Percentiles rank a stretch among this genome's conserved stretches.
Evolutionary conservation across 2,888 invertebrate species (phyloP).

Genomic region (Pollenia labialis): DNA sequence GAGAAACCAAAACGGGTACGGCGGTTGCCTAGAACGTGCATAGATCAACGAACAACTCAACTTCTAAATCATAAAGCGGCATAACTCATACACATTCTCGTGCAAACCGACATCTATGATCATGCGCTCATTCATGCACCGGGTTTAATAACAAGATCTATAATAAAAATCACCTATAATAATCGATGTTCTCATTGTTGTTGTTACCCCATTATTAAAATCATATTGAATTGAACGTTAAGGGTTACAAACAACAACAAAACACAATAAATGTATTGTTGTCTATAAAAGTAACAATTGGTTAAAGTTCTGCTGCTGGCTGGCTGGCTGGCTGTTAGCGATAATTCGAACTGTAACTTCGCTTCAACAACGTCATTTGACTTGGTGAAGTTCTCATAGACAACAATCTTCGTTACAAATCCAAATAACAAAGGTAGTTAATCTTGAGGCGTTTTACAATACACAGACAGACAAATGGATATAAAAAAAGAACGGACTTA

Average conservation of each 20-base stretch:
- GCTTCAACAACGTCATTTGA: constrained; percentile 46
- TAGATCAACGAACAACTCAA: neutral
- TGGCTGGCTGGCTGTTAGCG: constrained; percentile 7
- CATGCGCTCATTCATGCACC: constrained; percentile 1
- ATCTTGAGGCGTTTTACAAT: constrained; percentile 41
- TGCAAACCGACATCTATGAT: constrained; percentile 20
- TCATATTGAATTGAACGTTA: constrained; percentile 50
- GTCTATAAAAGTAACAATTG: constrained; percentile 20
- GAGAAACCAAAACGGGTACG: neutral
- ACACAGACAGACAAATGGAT: neutral
- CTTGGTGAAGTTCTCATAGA: constrained; percentile 60
- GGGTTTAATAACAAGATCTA: constrained; percentile 59
- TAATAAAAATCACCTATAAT: constrained; percentile 61
- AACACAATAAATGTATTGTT: constrained; percentile 28
- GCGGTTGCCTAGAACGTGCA: neutral
- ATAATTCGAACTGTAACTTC: constrained; percentile 47
- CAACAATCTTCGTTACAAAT: constrained; percentile 45
- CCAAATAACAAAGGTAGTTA: constrained; percentile 43
- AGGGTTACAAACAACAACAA: constrained; percentile 54
- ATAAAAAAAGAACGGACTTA: neutral
- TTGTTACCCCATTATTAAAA: constrained; percentile 65
- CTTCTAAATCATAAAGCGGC: constrained; percentile 37
- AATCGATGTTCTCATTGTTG: constrained; percentile 32
- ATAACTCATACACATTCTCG: neutral
- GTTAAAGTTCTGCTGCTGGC: neutral